Base-by-base conservation (phyloP, 2,888 invertebrate species). In the Drosophila mayaguana region DNA sequence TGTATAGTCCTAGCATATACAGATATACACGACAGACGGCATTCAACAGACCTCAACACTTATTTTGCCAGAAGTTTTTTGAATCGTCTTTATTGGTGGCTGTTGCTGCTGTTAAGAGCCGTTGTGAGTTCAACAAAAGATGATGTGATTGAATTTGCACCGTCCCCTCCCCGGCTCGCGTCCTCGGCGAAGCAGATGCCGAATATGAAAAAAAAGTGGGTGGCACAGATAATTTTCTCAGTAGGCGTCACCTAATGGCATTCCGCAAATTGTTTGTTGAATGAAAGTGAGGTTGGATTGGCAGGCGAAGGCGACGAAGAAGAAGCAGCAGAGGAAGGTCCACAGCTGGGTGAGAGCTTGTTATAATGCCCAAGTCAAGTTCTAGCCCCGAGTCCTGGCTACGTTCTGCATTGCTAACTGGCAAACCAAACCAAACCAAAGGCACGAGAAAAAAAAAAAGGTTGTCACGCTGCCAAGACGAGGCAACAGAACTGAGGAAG, bases 191-290 rank as follows among this genome's bases (percentile, higher is more conserved):
- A 16, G 53, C 57, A 55, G 55, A 45, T 50, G 32, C 42, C 48
- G 56, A 56, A 20, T 16, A 63, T 60, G 63, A 72, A 51, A 67
- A 56, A 57, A 63, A 73, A 48, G 64, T 50, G 63, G 61, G 68
- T 61, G 88, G 54, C 67, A 57, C 63, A 86, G 84, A 88, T 89
- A 86, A 88, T 88, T 84, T 88, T 62, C 67, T 68, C 72, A 71
- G 81, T 68, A 80, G 90, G 88, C 88, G 89, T 90, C 90, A 80
- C 79, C 83, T 83, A 88, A 88, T 88, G 87, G 90, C 84, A 90
- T 88, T 90, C 89, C 87, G 74, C 80, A 88, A 89, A 88, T 88
- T 89, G 86, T 85, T 89, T 87, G 80, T 66, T 72, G 77, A 66
- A 80, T 72, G 71, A 66, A 75, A 74, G 82, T 73, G 70, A 56